A percentile compares a stretch with the other conserved stretches of the same genome.
phyloP scores from a whole-genome alignment of 2,797 vertebrate species.

The Dipus sagitta region DNA sequence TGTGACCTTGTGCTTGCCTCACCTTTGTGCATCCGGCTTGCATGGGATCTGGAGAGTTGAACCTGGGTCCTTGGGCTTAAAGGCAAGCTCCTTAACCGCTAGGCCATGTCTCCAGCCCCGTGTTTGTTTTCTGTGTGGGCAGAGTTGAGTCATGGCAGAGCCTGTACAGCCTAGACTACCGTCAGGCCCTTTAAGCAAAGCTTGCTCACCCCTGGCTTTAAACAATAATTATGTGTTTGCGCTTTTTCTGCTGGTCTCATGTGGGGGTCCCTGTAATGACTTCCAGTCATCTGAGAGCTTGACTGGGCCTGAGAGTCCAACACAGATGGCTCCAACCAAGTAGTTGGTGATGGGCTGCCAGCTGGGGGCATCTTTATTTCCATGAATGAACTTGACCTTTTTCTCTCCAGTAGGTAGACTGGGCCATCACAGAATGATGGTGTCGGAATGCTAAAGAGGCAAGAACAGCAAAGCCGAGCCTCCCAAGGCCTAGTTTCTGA shows the following conservation, averaged over 20 bases:
- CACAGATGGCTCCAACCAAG: not conserved
- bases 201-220: not conserved
- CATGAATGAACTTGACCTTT: not conserved
- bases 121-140: no score
- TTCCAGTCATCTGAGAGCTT: not conserved
- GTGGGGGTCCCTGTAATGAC: not conserved
- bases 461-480: not conserved
- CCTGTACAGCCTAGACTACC: not conserved
- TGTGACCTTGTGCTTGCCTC: no score
- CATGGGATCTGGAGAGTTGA: no score
- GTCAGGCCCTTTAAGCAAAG: not conserved
- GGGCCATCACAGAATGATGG: not conserved
- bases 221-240: not conserved
- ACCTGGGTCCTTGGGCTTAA: no score
- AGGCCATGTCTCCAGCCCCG: no score
- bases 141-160: not conserved
- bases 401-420: not conserved
- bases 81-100: no score
- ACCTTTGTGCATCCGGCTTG: no score
- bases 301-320: not conserved
- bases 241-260: constrained; percentile 4
- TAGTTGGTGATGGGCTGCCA: not conserved
- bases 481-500: not conserved
- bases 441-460: not conserved
- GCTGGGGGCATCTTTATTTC: not conserved